Conservation (phyloP, 2,113 vertebrate species). For the Pachypanchax playfairii region DNA sequence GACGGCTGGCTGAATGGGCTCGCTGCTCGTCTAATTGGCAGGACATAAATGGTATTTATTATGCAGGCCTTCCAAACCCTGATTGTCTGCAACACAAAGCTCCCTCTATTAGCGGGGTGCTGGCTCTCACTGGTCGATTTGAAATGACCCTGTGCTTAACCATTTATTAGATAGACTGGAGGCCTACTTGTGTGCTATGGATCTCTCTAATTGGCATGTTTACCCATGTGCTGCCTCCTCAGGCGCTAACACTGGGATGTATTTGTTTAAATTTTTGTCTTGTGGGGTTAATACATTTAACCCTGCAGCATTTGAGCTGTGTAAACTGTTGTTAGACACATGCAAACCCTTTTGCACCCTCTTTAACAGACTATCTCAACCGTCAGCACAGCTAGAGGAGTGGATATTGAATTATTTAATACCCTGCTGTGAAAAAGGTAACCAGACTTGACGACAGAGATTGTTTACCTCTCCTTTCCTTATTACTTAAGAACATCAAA, state of each 20-base stretch:
- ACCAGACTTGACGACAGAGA: constrained; percentile 34
- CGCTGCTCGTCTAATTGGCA: constrained; percentile 77
- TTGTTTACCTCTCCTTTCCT: constrained; percentile 46
- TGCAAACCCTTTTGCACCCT: constrained; percentile 21
- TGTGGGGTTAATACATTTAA: constrained; percentile 62
- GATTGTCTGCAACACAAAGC: constrained; percentile 78
- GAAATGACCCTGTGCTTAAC: constrained; percentile 73
- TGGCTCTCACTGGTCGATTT: constrained; percentile 71
- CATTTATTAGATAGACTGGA: constrained; percentile 74
- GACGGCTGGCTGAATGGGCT: constrained; percentile 72
- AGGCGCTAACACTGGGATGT: constrained; percentile 51
- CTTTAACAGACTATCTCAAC: constrained; percentile 35
- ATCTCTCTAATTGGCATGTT: constrained; percentile 78
- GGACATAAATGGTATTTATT: constrained; percentile 81
- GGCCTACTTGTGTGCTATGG: constrained; percentile 66
- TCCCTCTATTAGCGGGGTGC: constrained; percentile 73
- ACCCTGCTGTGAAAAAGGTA: constrained; percentile 47
- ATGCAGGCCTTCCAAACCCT: constrained; percentile 72
- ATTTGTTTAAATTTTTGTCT: constrained; percentile 67
- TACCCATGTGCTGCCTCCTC: constrained; percentile 65
- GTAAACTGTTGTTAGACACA: constrained; percentile 42
- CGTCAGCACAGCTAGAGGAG: constrained; percentile 19
- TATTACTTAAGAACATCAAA: constrained; percentile 65
- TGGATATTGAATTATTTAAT: constrained; percentile 53
- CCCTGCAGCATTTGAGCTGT: constrained; percentile 45